Evolutionary conservation across 2,888 invertebrate species (phyloP), one percentile per base, ranked within the genome.

Genomic region (Leptinotarsa haldemani): DNA sequence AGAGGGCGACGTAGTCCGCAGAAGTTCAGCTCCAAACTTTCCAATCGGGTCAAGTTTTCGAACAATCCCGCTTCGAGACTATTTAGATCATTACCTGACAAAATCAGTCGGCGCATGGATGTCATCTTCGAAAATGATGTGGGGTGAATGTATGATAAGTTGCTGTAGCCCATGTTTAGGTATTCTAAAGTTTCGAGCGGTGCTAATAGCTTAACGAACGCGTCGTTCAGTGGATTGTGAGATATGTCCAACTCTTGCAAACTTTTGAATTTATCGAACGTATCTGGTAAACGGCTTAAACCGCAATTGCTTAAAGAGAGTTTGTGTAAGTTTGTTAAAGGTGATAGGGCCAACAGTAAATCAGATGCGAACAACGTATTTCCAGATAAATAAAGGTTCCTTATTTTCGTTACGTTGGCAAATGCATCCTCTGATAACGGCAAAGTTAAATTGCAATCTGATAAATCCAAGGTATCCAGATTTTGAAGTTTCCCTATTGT

Each of bases 121-220:
- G 91, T 91, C 92, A 93, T 93, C 82, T 91, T 91, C 4, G 92
- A 89, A 82, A 93, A 94, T 3, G 92, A 91, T 47, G 91, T 89
- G 52, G 91, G 92, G 0, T 91, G 91, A 70, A 93, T 88, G 77
- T 90, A 89, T 0, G 92, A 92, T 3, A 93, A 87, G 83, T 92
- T 91, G 85, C 93, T 93, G 83, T 92, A 93, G 7, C 93, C 93
- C 93, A 94, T 93, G 84, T 93, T 93, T 4, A 93, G 87, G 81
- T 92, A 92, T 84, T 92, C 91, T 56, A 94, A 86, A 16, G 91
- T 91, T 74, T 91, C 90, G 1, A 93, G 85, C 0, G 93, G 93
- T 3, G 91, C 91, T 20, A 93, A 85, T 40, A 93, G 84, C 80
- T 89, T 90, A 9, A 92, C 91, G 83, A 93, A 93, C 0, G 92